These are phyloP conservation scores for Sardina pilchardus DNA, from an alignment of 2,113 vertebrate species.

Conservation along the genomic window DNA sequence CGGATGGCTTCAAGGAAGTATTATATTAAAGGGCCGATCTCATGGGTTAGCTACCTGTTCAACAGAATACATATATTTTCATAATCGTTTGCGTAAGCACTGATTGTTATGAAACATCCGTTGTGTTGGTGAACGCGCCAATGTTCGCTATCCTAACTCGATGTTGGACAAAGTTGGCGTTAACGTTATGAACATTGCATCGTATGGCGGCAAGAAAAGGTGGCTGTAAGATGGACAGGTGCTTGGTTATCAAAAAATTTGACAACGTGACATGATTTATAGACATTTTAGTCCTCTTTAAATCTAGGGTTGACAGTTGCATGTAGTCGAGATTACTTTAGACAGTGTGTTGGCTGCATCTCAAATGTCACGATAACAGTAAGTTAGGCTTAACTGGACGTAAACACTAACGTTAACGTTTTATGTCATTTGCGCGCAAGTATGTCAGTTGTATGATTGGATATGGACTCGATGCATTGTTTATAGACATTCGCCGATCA, in stretches of 20 bases:
- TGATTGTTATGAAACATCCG: constrained; percentile 46
- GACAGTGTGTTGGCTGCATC: neutral
- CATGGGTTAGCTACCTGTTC: neutral
- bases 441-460: neutral
- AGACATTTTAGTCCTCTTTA: neutral
- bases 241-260: neutral
- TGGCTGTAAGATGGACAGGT: neutral
- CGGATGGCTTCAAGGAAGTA: neutral
- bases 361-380: neutral
- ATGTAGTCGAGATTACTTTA: neutral
- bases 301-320: neutral
- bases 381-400: neutral
- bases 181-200: neutral
- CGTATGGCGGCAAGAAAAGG: neutral
- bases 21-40: neutral
- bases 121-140: neutral
- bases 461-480: neutral
- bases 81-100: constrained; percentile 67
- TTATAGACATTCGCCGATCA: neutral
- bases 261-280: neutral
- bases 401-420: neutral
- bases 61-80: constrained; percentile 45
- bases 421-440: neutral
- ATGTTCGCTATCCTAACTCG: neutral
- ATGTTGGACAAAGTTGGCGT: neutral